These are phyloP conservation scores for Harpagoxenus sublaevis DNA, from an alignment of 2,888 invertebrate genomes.

Conservation along the genomic window DNA sequence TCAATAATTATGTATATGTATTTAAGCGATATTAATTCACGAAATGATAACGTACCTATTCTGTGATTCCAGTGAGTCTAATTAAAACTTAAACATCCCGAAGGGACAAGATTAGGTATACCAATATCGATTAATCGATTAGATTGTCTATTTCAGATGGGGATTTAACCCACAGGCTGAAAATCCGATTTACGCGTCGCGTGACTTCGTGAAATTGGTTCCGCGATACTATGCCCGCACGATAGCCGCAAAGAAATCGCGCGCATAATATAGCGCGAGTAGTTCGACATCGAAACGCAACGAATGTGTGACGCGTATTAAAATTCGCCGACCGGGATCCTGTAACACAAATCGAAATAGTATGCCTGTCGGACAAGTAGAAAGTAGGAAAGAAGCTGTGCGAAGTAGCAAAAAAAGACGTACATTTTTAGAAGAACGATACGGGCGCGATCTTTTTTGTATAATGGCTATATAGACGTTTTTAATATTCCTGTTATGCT, in stretches of 20 bases:
- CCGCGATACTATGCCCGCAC: background rate
- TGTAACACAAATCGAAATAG: constrained; percentile 8
- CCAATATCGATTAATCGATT: background rate
- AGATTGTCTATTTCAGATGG: background rate
- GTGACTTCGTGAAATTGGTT: constrained; percentile 30
- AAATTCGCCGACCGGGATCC: constrained; percentile 29
- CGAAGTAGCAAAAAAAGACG: background rate
- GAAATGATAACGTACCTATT: background rate
- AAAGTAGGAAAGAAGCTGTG: constrained; percentile 16
- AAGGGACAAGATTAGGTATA: background rate
- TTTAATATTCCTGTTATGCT: background rate
- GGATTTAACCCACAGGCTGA: background rate
- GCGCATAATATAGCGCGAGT: background rate
- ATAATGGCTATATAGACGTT: background rate
- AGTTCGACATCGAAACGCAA: constrained; percentile 2
- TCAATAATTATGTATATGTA: background rate
- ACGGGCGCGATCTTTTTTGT: background rate
- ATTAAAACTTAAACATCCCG: background rate
- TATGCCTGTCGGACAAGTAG: constrained; percentile 22
- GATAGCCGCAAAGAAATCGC: constrained; percentile 25
- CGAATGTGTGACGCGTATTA: constrained; percentile 32
- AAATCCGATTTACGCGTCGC: constrained; percentile 23
- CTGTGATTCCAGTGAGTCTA: background rate
- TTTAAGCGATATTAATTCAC: background rate
- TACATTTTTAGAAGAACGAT: background rate